phyloP scores from a whole-genome alignment of 2,888 invertebrate species.

The Chromoteleia sp. region DNA sequence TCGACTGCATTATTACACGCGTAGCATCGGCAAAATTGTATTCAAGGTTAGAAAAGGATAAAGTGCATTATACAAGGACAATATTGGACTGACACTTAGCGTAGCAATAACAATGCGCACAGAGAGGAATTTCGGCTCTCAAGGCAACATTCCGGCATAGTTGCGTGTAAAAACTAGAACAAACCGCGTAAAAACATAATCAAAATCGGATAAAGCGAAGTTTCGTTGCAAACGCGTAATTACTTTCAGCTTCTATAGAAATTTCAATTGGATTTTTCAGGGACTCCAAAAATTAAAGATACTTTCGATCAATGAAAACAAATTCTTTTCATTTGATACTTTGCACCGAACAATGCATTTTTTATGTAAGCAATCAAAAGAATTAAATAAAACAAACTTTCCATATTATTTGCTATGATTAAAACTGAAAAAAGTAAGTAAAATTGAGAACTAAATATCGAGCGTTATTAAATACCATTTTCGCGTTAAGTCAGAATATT shows the following conservation, averaged over 20 bases:
- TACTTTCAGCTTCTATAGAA: conserved; percentile 35
- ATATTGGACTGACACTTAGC: conserved; percentile 54
- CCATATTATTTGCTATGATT: too few relatives aligned
- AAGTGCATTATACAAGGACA: conserved; percentile 52
- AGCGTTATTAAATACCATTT: too few relatives aligned
- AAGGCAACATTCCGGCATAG: conserved; percentile 60
- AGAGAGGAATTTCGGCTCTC: conserved; percentile 52
- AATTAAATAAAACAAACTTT: too few relatives aligned
- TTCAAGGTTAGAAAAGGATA: conserved; percentile 55
- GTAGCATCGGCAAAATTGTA: conserved; percentile 35
- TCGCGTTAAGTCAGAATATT: too few relatives aligned
- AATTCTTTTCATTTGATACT: background rate
- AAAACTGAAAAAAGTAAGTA: too few relatives aligned
- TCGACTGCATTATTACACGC: conserved; percentile 16
- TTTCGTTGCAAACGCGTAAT: conserved; percentile 36
- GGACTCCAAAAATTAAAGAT: conserved; percentile 10
- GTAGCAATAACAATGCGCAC: conserved; percentile 56
- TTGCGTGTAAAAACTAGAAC: conserved; percentile 56
- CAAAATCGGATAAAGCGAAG: conserved; percentile 53
- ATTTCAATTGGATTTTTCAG: conserved; percentile 45
- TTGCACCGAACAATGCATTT: too few relatives aligned
- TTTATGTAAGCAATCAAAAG: too few relatives aligned
- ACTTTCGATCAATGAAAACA: conserved; percentile 7
- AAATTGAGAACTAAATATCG: too few relatives aligned
- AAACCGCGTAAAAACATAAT: conserved; percentile 54